Conservation (phyloP, 2,797 vertebrate genomes). For the Malacoraja senta region DNA sequence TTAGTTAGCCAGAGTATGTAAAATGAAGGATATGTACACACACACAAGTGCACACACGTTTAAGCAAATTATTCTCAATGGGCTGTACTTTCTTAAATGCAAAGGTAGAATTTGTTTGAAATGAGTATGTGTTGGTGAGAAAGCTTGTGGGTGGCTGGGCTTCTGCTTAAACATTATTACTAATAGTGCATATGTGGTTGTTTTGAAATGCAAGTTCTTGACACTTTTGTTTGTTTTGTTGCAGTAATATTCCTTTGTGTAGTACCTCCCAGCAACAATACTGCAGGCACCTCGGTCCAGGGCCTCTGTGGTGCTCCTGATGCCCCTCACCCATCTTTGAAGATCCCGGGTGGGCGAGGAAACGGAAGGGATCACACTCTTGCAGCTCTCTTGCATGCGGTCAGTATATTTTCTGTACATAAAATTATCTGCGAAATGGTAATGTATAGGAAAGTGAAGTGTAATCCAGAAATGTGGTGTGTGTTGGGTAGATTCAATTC, state of each 20-base stretch:
- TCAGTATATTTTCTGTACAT: conserved; percentile 50
- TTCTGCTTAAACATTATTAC: not conserved
- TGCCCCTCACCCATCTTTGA: conserved; percentile 99
- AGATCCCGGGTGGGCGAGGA: conserved; percentile 99
- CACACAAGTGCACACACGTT: no score
- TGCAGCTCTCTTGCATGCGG: conserved; percentile 83
- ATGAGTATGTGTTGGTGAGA: no score
- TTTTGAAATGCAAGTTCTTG: not conserved
- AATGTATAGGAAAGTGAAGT: not conserved
- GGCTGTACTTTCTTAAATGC: no score
- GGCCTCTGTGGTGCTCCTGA: conserved; percentile 99
- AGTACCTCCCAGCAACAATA: conserved; percentile 72
- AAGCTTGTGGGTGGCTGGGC: no score
- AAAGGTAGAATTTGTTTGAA: no score
- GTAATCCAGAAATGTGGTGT: not conserved
- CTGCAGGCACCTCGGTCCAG: conserved; percentile 87
- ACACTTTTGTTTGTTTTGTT: conserved; percentile 50
- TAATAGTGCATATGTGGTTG: not conserved
- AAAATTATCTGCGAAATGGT: not conserved
- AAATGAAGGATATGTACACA: no score
- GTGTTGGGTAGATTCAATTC: no score
- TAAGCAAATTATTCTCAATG: no score
- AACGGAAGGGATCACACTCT: conserved; percentile 96
- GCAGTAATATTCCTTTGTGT: conserved; percentile 78
- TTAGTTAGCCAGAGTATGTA: no score